Evolutionary conservation across 2,797 vertebrate genomes (phyloP), one percentile per base, ranked within the genome.

Genomic region (Gymnothorax reevesii): DNA sequence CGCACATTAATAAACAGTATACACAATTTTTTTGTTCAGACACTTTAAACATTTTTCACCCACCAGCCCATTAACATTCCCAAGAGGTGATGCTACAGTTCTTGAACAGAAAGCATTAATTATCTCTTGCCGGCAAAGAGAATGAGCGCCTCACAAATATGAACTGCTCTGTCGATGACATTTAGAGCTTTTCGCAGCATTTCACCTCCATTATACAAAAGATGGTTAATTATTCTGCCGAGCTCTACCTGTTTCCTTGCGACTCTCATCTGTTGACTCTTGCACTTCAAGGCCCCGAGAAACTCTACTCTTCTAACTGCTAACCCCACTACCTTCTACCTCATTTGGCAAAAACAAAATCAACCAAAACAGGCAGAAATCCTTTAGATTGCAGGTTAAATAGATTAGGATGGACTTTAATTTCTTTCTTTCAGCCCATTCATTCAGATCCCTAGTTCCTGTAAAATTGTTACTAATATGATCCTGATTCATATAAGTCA

Each of bases 211-310:
- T 88, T 87, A 57, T 87, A 85, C 79, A 71, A 66, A 79, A 86
- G 77, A 87, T 85, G 66, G 82, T 87, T 89, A 79, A 90, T 90
- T 84, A 89, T 88, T 82, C 83, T 49, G 66, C 27, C 54, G 17
- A 33, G 17, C 77, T 83, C 66, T 84, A 86, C 73, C 84, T 84
- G 69, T 57, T 71, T 83, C 87, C 73, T 12, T 60, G 57, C 57
- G 27, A 64, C 33, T 82, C 42, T 57, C 6, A 20, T 77, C 55
- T 59, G 83, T 69, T 84, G 83, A 84, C 82, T 86, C 87, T 69
- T 49, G 42, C 75, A 22, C 85, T 54, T 54, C 8, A 82, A 59
- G 52, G 5, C 77, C 84, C 83, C n/a, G 87, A 27, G n/a, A 55
- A 54, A 82, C 62, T 20, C 25, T 20, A 17, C 55, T 33, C 57